A percentile compares a stretch with the other conserved stretches of the same genome.
Conservation (phyloP, 2,888 invertebrate species). For the Thyatira batis region DNA sequence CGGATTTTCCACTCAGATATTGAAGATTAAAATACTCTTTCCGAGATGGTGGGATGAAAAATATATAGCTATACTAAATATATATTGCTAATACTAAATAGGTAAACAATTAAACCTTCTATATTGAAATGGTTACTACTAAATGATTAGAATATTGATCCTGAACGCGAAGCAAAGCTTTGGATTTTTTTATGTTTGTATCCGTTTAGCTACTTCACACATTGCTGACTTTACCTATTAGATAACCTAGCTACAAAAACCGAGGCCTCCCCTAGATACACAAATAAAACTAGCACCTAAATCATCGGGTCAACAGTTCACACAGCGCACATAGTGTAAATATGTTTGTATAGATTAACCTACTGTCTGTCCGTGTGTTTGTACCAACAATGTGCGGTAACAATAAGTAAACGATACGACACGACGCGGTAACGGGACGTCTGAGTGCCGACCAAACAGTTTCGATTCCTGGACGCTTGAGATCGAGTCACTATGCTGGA, state of each 20-base stretch:
- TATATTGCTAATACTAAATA: no score
- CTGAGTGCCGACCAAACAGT: slow-evolving; percentile 20
- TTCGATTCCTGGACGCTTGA: slow-evolving; percentile 16
- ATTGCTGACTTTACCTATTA: background rate
- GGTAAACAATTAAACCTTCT: no score
- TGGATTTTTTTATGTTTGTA: no score
- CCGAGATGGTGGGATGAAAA: no score
- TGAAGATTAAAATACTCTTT: no score
- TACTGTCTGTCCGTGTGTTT: slow-evolving; percentile 5
- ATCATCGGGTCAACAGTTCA: background rate
- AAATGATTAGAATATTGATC: no score
- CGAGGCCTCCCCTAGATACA: background rate
- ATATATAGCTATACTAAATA: no score
- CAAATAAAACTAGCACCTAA: background rate
- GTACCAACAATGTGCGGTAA: slow-evolving; percentile 27
- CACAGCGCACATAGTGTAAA: background rate
- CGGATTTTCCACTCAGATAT: no score
- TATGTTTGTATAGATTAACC: slow-evolving; percentile 5
- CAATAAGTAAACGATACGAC: slow-evolving; percentile 37
- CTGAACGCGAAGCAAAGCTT: no score
- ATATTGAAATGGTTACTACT: no score
- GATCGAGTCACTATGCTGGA: slow-evolving; percentile 20
- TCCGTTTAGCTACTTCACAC: no score
- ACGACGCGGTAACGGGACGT: slow-evolving; percentile 29
- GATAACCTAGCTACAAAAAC: background rate